Evolutionary conservation across 2,113 vertebrate species (phyloP), one percentile per base, ranked within the genome.

Genomic region (Eudorcas thomsonii): DNA sequence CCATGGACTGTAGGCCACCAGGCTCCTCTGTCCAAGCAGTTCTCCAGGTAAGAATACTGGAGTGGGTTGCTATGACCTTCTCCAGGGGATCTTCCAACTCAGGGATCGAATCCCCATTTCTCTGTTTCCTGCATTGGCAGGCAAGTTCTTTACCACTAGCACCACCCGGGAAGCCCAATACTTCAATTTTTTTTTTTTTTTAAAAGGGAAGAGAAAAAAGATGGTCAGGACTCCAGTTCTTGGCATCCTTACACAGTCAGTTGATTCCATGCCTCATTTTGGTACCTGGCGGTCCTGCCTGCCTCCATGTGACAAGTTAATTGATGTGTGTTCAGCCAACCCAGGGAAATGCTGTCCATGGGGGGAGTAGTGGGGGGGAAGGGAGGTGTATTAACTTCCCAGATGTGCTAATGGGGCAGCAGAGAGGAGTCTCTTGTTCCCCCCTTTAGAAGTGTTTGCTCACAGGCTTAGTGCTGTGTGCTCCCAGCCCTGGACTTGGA

Each of bases 361-460:
- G 30, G 91, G 89, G 91, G 19, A 39, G 23, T 59, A 16, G 30
- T 15, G 16, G 57, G 62, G 39, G n/a, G 84, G 16, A 60, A 64
- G 36, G 78, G 80, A 23, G 84, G 48, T 81, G 59, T 78, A 94
- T 55, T 82, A 54, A 94, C 92, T 91, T 96, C 25, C 59, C 43
- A 54, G 33, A 23, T 0, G 5, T 64, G 90, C 94, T 90, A 25
- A 92, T 48, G 92, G n/a, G 84, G 80, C 88, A 14, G 16, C 21
- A 9, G 77, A 85, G 36, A 88, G 74, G 23, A 0, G 0, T 17
- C 59, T 77, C 90, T 90, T 67, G 36, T 90, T 88, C 83, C n/a
- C n/a, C 33, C 45, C 87, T 91, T 93, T 10, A 62, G 67, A n/a
- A 45, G 17, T 96, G 57, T 98, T 98, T 97, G 95, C 96, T 96